Evolutionary conservation across 2,888 invertebrate genomes (phyloP), one percentile per base, ranked within the genome.

Genomic region (Heliconius erato): DNA sequence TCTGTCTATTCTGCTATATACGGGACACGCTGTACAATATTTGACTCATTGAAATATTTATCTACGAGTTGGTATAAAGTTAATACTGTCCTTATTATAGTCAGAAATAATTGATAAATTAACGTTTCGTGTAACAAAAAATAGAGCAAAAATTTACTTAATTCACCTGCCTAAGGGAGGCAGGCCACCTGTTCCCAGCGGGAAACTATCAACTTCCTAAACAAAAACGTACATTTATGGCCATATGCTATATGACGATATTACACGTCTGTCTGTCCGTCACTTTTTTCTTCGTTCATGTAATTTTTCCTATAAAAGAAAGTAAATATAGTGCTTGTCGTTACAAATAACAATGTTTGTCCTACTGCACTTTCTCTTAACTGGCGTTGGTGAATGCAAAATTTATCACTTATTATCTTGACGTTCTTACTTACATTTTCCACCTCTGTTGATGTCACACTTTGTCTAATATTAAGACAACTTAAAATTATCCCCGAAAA

Each of bases 101-200:
- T 74, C 32, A 32, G 9, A 11, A 19, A 28, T n/a, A 23, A 32
- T 26, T 40, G 2, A 35, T n/a, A 76, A 74, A 74, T 14, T 59
- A 32, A 76, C 9, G 16, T 35, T 26, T 35, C 23, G 35, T 76
- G 35, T n/a, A 11, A 63, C 23, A 76, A 76, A 74, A 74, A n/a
- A n/a, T 40, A 63, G 76, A 16, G 4, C 59, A 35, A 63, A n/a
- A 63, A 16, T 63, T 63, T 26, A 63, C 35, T 63, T 63, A 9
- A 32, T 26, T 63, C 81, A 82, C 72, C 78, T 79, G 81, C 69
- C 78, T 54, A 19, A 49, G 32, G 32, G 32, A 32, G n/a, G 40
- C 40, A 40, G 40, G 11, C 44, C 81, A 81, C 78, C 81, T 81
- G 76, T 77, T 77, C 65, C 80, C 82, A 65, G 54, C 76, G 49